Evolutionary conservation across 2,797 vertebrate genomes (phyloP), one percentile per base, ranked within the genome.

Genomic region (Neopelma chrysocephalum): DNA sequence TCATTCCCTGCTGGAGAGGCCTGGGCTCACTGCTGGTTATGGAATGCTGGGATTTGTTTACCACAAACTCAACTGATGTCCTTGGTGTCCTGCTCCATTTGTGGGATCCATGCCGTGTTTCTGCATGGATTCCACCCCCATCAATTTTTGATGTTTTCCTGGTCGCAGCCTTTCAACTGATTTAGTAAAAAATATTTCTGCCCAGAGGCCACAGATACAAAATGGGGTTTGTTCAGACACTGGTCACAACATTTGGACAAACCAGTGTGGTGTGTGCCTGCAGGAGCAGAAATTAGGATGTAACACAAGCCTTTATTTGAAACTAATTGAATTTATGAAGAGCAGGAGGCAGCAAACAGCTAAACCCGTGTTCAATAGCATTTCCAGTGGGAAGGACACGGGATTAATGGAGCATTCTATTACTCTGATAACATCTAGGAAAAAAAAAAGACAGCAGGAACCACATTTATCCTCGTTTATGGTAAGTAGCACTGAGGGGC

Each of bases 311-410:
- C 36, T 96, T 93, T 87, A 92, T 64, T 82, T 82, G 93, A 84
- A 93, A 50, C 40, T 92, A 95, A 96, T 66, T 50, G 83, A 80
- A 90, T 96, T 95, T 96, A 77, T 29, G 70, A 73, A 81, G 66
- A 87, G 83, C 73, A 56, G 73, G 54, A 93, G 84, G 68, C 77
- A 86, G 77, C 90, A 93, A 93, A 82, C 61, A 82, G 87, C 93
- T 77, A 73, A 96, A 81, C 64, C 71, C 69, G 5, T 61, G 76
- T 68, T 73, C 76, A 94, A 29, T n/a, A 81, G 82, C 56, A 68
- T 78, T 93, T 93, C 82, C 72, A 94, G 72, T 13, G 50, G 69
- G 87, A 83, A 88, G 85, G 68, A 91, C 82, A 73, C 4, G 17
- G 72, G 54, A 88, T 76, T 82, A 90, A 79, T 45, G 66, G 86